Evolutionary conservation across 2,113 vertebrate genomes (phyloP), one percentile per base, ranked within the genome.

Genomic region (Neofelis nebulosa): DNA sequence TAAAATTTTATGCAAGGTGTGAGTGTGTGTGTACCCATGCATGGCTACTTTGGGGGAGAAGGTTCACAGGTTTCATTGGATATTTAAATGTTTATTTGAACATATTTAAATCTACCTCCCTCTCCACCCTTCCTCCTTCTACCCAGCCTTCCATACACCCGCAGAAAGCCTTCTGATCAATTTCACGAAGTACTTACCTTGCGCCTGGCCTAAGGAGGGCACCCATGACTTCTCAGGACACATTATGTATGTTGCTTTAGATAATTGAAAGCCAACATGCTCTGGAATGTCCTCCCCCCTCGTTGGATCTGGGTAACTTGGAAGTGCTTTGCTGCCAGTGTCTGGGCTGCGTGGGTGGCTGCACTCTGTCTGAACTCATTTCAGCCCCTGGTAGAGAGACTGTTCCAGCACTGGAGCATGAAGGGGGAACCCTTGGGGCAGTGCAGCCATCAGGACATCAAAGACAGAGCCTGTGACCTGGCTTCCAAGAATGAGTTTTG

Each of bases 331-430:
- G 79, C 91, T 68, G 66, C 71, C 73, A 63, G 73, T 21, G 6
- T 69, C 95, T 61, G 33, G 33, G 71, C 85, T 95, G 92, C 0
- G 79, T 94, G 91, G 94, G 95, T 61, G 96, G 85, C 92, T 97
- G 94, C 95, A 91, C 97, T 97, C 88, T 50, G 86, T 89, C 97
- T 97, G 96, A 98, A 97, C 96, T 90, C 93, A 13, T 79, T 95
- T 78, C 82, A 66, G 97, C 78, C 52, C 55, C 69, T 41, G 14
- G 61, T 31, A 55, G 94, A 55, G 94, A 65, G 89, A 66, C 73
- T 18, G 85, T 66, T 45, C 65, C 69, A 23, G 76, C 0, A 4
- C 93, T 82, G 38, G n/a, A 83, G 78, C 66, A 9, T 48, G 94
- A 89, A 95, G 61, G 61, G 52, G 48, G 81, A 73, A 25, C 31